These are phyloP conservation scores for Podarcis lilfordi DNA, from an alignment of 2,797 vertebrate genomes.

Conservation along the genomic window DNA sequence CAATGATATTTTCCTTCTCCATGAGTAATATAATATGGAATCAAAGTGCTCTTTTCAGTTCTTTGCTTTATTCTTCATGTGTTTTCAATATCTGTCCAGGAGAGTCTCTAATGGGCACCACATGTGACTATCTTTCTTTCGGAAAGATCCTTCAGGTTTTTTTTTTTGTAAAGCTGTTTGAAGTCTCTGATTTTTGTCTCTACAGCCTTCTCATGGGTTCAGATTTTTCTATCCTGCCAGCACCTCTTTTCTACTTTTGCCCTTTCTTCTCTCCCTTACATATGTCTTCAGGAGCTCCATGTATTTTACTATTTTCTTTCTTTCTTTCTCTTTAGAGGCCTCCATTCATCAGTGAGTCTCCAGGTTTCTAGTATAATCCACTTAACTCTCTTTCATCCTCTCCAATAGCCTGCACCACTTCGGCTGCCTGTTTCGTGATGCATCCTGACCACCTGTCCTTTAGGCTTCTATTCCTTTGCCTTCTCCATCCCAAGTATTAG, in stretches of 20 bases:
- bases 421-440: background rate
- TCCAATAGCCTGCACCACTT: slow-evolving; percentile 4
- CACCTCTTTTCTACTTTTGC: slow-evolving; percentile 27
- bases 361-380: slow-evolving; percentile 18
- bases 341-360: slow-evolving; percentile 21
- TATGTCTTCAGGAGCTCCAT: slow-evolving; percentile 16
- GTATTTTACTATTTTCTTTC: slow-evolving; percentile 1
- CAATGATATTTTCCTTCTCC: background rate
- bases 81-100: slow-evolving; percentile 26
- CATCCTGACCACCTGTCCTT: background rate
- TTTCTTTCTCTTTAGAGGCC: slow-evolving; percentile 20
- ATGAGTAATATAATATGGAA: slow-evolving; percentile 23
- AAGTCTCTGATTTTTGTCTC: slow-evolving; percentile 31
- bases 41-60: slow-evolving; percentile 33
- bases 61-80: slow-evolving; percentile 27
- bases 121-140: slow-evolving; percentile 26
- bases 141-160: slow-evolving; percentile 14
- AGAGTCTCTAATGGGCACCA: slow-evolving; percentile 15
- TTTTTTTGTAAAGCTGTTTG: slow-evolving; percentile 19
- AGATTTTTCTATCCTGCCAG: slow-evolving; percentile 8
- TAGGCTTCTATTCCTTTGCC: background rate
- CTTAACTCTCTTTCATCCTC: slow-evolving; percentile 24
- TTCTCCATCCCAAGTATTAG: background rate
- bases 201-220: slow-evolving; percentile 3
- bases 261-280: slow-evolving; percentile 17